Evolutionary conservation across 1,140 invertebrate species (phyloP).

Genomic region (Achatina immaculata): DNA sequence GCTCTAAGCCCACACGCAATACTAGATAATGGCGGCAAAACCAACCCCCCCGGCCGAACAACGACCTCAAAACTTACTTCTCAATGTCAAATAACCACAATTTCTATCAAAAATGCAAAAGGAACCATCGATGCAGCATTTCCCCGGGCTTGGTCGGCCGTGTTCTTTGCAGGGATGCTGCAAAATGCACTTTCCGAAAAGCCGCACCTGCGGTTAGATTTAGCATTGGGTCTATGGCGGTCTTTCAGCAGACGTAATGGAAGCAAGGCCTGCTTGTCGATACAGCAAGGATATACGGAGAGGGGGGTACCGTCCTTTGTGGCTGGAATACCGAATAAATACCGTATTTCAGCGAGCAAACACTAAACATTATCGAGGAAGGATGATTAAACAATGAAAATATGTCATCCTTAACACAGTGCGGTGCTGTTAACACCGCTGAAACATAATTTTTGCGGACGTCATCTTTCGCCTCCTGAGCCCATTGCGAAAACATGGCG

Average conservation of each 20-base stretch:
- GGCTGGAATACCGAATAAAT: neutral
- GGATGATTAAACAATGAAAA: neutral
- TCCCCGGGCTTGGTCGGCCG: slow-evolving; percentile 21
- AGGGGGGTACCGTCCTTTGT: neutral
- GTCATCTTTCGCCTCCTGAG: neutral
- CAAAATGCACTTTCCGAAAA: neutral
- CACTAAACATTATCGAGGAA: neutral
- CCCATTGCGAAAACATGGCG: slow-evolving; percentile 50
- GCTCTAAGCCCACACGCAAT: too few species aligned
- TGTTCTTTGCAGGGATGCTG: slow-evolving; percentile 21
- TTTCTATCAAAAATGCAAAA: slow-evolving; percentile 63
- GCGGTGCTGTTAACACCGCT: too few species aligned
- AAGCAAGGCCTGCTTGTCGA: slow-evolving; percentile 1
- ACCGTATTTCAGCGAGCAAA: neutral
- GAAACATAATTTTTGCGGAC: slow-evolving; percentile 33
- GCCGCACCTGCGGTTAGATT: neutral
- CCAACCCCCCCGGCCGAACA: slow-evolving; percentile 53
- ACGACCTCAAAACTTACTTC: slow-evolving; percentile 62
- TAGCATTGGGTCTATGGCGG: slow-evolving; percentile 5
- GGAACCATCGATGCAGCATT: slow-evolving; percentile 47
- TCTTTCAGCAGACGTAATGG: slow-evolving; percentile 17
- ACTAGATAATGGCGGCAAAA: slow-evolving; percentile 17
- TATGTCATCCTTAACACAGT: neutral
- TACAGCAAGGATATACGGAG: neutral
- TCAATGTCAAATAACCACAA: slow-evolving; percentile 57